These are phyloP conservation scores for Mormoops blainvillei DNA, from an alignment of 2,113 vertebrate genomes.

Conservation along the genomic window DNA sequence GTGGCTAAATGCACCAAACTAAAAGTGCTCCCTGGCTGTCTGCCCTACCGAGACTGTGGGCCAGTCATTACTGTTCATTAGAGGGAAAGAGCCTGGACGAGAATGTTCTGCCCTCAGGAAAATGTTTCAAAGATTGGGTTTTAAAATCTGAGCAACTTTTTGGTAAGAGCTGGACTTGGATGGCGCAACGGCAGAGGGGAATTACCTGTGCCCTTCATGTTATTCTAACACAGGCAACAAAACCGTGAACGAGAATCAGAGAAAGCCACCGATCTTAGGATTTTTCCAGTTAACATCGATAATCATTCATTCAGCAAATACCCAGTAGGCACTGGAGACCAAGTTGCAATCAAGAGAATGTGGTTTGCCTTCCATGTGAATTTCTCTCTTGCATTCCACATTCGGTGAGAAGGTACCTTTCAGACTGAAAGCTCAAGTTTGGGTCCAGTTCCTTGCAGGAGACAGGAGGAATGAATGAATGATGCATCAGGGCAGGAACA, in stretches of 20 bases:
- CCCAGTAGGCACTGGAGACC: neutral
- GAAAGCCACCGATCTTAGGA: neutral
- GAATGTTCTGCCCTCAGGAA: neutral
- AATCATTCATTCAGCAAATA: neutral
- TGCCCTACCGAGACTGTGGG: neutral
- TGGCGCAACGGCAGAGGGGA: neutral
- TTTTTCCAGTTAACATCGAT: conserved; percentile 6
- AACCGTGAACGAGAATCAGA: neutral
- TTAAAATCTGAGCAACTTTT: conserved; percentile 5
- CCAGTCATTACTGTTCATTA: neutral
- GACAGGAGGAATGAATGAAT: neutral
- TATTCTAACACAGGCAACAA: conserved; percentile 14
- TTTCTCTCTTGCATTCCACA: neutral
- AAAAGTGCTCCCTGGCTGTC: neutral
- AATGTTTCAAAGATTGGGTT: neutral
- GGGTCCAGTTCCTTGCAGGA: neutral
- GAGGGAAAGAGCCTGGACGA: neutral
- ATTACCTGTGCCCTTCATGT: neutral
- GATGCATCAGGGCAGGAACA: neutral
- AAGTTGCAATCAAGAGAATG: neutral
- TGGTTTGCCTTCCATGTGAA: neutral
- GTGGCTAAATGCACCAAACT: neutral
- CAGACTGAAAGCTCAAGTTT: neutral
- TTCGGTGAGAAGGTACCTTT: neutral
- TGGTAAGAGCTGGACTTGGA: neutral